Conservation (phyloP, 2,113 vertebrate genomes). For the Onychostoma macrolepis region DNA sequence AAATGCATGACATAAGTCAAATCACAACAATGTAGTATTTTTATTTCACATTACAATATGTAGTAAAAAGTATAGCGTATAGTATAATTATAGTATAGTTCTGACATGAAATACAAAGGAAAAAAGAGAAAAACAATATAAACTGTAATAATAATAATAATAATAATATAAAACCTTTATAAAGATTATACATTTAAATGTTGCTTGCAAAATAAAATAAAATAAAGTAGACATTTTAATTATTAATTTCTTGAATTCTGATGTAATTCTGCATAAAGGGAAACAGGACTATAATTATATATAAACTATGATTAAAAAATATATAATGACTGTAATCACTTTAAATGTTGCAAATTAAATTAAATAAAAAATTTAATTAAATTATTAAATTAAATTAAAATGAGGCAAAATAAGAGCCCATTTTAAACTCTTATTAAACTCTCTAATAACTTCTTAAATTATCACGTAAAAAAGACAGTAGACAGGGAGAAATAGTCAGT, state of each 20-base stretch:
- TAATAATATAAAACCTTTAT: too few species aligned
- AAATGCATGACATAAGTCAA: slow-evolving; percentile 8
- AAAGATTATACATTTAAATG: too few species aligned
- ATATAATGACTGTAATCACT: too few species aligned
- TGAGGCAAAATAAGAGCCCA: not conserved
- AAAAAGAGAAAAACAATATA: not conserved
- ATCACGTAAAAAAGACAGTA: not conserved
- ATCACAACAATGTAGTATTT: too few species aligned
- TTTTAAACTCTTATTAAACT: not conserved
- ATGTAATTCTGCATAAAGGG: too few species aligned
- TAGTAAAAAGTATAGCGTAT: not conserved
- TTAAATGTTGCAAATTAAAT: too few species aligned
- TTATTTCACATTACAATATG: not conserved
- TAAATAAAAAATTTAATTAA: too few species aligned
- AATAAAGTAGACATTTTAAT: not conserved
- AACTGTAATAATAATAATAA: not conserved
- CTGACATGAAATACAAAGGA: not conserved
- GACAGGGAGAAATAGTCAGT: not conserved
- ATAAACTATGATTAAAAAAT: not conserved
- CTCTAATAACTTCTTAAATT: not conserved
- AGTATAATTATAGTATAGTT: not conserved
- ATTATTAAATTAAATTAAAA: not conserved
- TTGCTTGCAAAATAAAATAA: not conserved
- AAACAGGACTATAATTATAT: not conserved
- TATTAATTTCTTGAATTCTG: too few species aligned